Evolutionary conservation across 92 coral and sea anemone species (phyloP), one percentile per base, ranked within the genome.

Genomic region (Muricea muricata): DNA sequence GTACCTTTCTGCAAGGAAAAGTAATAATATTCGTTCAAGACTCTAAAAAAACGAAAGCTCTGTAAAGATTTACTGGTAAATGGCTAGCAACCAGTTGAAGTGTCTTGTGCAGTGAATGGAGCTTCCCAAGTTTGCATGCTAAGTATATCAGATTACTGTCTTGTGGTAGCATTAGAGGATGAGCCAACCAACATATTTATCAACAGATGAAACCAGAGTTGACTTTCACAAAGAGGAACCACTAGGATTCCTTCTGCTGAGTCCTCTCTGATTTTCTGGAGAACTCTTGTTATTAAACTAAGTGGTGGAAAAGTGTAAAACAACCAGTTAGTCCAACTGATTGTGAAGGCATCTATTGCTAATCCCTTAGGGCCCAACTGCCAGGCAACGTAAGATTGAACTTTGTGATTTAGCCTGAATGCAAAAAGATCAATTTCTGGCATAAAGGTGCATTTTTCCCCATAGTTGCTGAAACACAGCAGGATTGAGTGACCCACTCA

Each of bases 281-380:
- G 48, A 18, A 91, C 94, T 39, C 52, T 72, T 32, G 91, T 24
- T 41, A 91, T 31, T 0, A 91, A 65, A 31, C 83, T 88, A 58
- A 91, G 88, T 12, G 90, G 92, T 65, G 92, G 86, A 42, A 91
- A 85, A 13, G 91, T 90, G 80, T 88, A 88, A 48, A 58, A 80
- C 31, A 41, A 65, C 30, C 25, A 23, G 66, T 85, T 74, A 79
- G 85, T 34, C 91, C 91, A 91, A 37, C 37, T 73, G 3, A 88
- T 37, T 34, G 71, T 45, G 71, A 88, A 91, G 15, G 86, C 91
- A 76, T 88, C 83, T 9, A 79, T 8, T 45, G 94, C 94, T 9
- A 41, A 3, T 0, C 87, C 90, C 15, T 87, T 77, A 20, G 89
- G 87, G 25, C 75, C 91, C 58, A 85, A 90, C 42, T 41, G 81